Evolutionary conservation across 30 jellyfish, hydroid and myxozoan species (phyloP), one percentile per base, ranked within the genome.

Genomic region (Catostylus mosaicus): DNA sequence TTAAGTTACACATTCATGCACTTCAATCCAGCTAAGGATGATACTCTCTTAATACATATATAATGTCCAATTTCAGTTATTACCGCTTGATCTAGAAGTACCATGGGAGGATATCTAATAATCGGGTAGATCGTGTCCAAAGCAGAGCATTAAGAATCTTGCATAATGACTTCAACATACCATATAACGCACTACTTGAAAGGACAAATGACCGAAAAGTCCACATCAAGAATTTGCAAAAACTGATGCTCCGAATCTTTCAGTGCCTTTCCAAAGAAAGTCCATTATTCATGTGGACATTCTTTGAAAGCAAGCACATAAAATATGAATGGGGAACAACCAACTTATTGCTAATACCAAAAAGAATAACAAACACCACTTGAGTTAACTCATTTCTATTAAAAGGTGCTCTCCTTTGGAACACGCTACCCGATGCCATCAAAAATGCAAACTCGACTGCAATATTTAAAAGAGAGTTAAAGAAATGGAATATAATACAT

Each of bases 51-150:
- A 66, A 48, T 57, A 43, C 83, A 50, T 66, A 65, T 59, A 54
- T 67, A 48, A 32, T 80, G 84, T 40, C 91, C 66, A 67, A 80
- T 66, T 67, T 66, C n/a, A 80, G 35, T 57, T 67, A 66, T 80
- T 48, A 73, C 84, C 91, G 84, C 36, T 70, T 80, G 75, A 68
- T 66, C 69, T 80, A 84, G 91, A 80, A 65, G 83, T 80, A 26
- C 57, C 75, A 52, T 26, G 91, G 78, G 65, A 78, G 61, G 63
- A 63, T 80, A n/a, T 38, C 70, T 3, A 36, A 4, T 46, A 22
- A 37, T 63, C 70, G 64, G 71, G 73, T 78, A 63, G 64, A 61
- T 47, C 80, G 73, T 24, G 80, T 78, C 40, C 80, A 78, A 56
- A 78, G 30, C 46, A 52, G 26, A 71, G 67, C 89, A 27, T 30